Evolutionary conservation across 2,113 vertebrate species (phyloP).

Genomic region (Tor tambroides): DNA sequence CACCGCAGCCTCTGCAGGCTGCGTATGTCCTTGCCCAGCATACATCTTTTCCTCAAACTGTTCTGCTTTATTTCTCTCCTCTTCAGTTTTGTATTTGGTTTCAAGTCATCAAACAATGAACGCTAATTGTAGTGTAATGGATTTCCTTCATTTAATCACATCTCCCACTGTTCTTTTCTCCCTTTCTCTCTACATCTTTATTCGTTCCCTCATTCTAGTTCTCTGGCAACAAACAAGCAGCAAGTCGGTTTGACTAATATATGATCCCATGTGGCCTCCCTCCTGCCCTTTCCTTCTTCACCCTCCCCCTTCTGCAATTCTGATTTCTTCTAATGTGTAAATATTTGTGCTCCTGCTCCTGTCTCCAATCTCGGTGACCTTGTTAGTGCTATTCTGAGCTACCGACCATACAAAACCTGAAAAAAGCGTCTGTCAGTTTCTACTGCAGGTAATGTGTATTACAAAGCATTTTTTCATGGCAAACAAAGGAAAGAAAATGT

Average conservation of each 20-base stretch:
- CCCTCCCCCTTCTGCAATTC: background rate
- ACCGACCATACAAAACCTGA: constrained; percentile 19
- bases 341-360: constrained; percentile 35
- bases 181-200: constrained; percentile 21
- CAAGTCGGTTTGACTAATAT: constrained; percentile 12
- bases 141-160: constrained; percentile 14
- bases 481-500: constrained; percentile 6
- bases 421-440: background rate
- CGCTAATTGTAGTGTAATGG: constrained; percentile 1
- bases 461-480: constrained; percentile 25
- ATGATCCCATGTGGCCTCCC: background rate
- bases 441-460: background rate
- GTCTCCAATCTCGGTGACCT: constrained; percentile 40
- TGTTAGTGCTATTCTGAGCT: constrained; percentile 38
- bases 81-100: background rate
- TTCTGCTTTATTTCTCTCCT: constrained; percentile 2
- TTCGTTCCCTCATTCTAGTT: constrained; percentile 51
- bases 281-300: background rate
- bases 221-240: background rate
- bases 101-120: constrained; percentile 24
- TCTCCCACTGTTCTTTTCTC: constrained; percentile 27
- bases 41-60: background rate
- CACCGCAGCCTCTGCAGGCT: background rate
- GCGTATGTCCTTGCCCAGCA: background rate
- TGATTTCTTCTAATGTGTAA: constrained; percentile 40